These are phyloP conservation scores for Salmo trutta DNA, from an alignment of 2,797 vertebrate species.

Conservation along the genomic window DNA sequence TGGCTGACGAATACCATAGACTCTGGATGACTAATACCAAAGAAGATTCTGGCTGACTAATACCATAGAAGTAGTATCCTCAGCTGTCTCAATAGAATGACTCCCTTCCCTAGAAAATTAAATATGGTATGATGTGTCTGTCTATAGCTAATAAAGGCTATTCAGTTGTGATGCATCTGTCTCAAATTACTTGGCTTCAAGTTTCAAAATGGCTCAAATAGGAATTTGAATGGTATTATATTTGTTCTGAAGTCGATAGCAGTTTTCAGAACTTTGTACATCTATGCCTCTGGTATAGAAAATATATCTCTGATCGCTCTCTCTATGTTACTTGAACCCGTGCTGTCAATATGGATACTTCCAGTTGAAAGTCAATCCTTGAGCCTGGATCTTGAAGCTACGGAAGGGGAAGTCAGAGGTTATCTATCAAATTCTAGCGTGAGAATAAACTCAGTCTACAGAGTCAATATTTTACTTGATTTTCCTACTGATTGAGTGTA, in stretches of 20 bases:
- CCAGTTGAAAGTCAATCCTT: constrained; percentile 96
- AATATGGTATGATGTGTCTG: constrained; percentile 55
- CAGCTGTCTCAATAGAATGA: constrained; percentile 53
- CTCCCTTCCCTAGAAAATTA: constrained; percentile 41
- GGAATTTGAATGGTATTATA: background rate
- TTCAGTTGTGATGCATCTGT: constrained; percentile 34
- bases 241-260: background rate
- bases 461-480: background rate
- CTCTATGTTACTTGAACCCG: background rate
- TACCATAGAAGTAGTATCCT: constrained; percentile 34
- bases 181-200: background rate
- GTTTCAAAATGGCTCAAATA: background rate
- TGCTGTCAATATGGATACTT: constrained; percentile 87
- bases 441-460: constrained; percentile 63
- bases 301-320: background rate
- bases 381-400: constrained; percentile 88
- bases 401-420: constrained; percentile 92
- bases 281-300: background rate
- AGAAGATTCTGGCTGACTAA: constrained; percentile 6
- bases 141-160: constrained; percentile 27
- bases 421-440: constrained; percentile 91
- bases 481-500: background rate
- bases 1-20: too few species aligned
- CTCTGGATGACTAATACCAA: too few species aligned
- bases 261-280: background rate